phyloP scores from a whole-genome alignment of 2,797 vertebrate species.

The Periparus ater region DNA sequence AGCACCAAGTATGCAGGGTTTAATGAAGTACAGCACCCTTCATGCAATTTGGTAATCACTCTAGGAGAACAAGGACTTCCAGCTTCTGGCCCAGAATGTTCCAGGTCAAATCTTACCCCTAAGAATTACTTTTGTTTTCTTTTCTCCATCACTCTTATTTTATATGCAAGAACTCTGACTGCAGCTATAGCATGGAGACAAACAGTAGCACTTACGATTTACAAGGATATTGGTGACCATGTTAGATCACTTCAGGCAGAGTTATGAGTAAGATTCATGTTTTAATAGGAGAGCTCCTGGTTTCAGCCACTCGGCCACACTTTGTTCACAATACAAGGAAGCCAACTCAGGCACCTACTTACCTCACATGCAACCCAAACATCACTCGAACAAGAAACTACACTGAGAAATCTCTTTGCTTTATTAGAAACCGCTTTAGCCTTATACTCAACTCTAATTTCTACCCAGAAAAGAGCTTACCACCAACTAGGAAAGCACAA shows the following conservation, averaged over 20 bases:
- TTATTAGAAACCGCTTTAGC: not conserved
- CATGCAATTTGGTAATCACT: not conserved
- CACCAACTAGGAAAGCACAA: not conserved
- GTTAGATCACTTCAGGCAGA: not conserved
- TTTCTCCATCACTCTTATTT: not conserved
- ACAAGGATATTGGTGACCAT: not conserved
- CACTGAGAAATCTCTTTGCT: not conserved
- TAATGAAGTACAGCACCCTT: not conserved
- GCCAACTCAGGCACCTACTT: not conserved
- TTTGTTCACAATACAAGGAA: not conserved
- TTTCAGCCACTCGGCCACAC: not conserved
- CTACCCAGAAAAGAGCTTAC: not conserved
- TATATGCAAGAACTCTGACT: not conserved
- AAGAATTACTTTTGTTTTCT: not conserved
- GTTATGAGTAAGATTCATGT: not conserved
- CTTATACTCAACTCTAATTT: not conserved
- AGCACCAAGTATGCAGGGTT: not conserved
- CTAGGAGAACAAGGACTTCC: not conserved
- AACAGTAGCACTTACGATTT: not conserved
- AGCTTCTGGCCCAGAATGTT: not conserved
- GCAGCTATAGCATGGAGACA: not conserved
- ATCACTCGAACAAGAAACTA: not conserved
- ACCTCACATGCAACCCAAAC: not conserved
- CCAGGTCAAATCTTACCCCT: not conserved
- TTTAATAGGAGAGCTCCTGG: not conserved